Conservation (phyloP, 2,888 invertebrate genomes). For the Athripsodes cinereus region DNA sequence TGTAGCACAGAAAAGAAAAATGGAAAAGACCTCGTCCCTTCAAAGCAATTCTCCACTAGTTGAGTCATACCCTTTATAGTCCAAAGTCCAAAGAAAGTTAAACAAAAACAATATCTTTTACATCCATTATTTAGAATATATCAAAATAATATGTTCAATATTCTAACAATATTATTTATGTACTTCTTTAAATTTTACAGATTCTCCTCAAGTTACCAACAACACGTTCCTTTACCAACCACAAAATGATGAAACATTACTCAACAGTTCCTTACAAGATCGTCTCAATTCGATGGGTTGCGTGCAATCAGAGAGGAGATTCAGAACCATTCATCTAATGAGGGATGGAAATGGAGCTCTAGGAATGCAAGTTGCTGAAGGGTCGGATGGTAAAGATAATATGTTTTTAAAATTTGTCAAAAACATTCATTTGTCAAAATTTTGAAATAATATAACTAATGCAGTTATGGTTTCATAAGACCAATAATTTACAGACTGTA, state of each 20-base stretch:
- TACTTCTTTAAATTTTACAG: constrained; percentile 9
- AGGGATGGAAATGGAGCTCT: constrained; percentile 60
- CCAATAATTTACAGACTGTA: too few relatives aligned
- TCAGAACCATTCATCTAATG: constrained; percentile 56
- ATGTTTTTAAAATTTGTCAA: too few relatives aligned
- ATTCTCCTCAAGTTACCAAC: constrained; percentile 49
- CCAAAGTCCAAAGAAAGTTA: too few relatives aligned
- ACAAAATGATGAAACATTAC: constrained; percentile 42
- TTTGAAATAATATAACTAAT: too few relatives aligned
- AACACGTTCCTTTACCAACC: constrained; percentile 41
- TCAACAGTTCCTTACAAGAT: constrained; percentile 64
- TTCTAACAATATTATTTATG: background rate
- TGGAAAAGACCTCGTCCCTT: too few relatives aligned
- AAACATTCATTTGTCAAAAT: too few relatives aligned
- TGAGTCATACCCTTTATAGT: too few relatives aligned
- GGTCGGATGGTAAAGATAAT: constrained; percentile 64
- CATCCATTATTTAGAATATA: too few relatives aligned
- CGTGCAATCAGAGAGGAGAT: constrained; percentile 61
- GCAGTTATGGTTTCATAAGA: too few relatives aligned
- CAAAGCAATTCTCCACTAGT: too few relatives aligned
- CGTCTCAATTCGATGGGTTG: constrained; percentile 66
- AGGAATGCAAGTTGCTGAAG: constrained; percentile 69
- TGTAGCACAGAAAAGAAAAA: too few relatives aligned
- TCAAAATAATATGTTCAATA: background rate
- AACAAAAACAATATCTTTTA: too few relatives aligned